Evolutionary conservation across 92 coral and sea anemone genomes (phyloP).

Genomic region (Umimayanthus chanpuru): DNA sequence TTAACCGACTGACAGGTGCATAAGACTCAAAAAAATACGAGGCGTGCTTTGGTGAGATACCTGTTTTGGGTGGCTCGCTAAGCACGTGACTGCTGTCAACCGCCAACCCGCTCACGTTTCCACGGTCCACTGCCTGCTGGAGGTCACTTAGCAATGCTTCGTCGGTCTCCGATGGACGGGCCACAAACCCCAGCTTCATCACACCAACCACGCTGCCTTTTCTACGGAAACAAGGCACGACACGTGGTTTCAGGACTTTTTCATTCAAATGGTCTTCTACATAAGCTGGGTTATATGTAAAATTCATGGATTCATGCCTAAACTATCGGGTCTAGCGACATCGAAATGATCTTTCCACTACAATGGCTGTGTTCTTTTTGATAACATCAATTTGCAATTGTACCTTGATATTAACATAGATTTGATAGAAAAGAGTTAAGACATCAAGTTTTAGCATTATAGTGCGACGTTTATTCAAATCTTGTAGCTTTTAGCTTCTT

Average conservation of each 20-base stretch:
- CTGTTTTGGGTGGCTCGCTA: conserved; percentile 13
- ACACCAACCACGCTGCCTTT: conserved; percentile 74
- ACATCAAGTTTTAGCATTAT: too few species aligned
- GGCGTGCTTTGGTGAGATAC: not conserved
- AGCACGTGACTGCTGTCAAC: conserved; percentile 67
- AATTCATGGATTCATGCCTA: too few species aligned
- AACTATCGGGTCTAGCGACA: too few species aligned
- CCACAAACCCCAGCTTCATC: conserved; percentile 65
- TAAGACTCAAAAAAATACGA: too few species aligned
- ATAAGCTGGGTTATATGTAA: too few species aligned
- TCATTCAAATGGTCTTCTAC: not conserved
- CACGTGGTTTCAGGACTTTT: not conserved
- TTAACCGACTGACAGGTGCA: not conserved
- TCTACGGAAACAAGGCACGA: conserved; percentile 34
- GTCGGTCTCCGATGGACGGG: conserved; percentile 48
- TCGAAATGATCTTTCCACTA: too few species aligned
- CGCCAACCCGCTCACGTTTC: conserved; percentile 63
- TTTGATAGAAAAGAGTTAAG: too few species aligned
- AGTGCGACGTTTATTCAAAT: too few species aligned
- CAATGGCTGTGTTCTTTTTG: too few species aligned
- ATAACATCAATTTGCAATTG: too few species aligned
- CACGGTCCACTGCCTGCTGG: conserved; percentile 62
- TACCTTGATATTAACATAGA: too few species aligned
- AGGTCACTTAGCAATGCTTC: conserved; percentile 59
- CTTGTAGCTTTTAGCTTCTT: too few species aligned